A percentile compares a stretch with the other conserved stretches of the same genome.
phyloP scores from a whole-genome alignment of 2,888 invertebrate genomes.

The Eurytoma californica region DNA sequence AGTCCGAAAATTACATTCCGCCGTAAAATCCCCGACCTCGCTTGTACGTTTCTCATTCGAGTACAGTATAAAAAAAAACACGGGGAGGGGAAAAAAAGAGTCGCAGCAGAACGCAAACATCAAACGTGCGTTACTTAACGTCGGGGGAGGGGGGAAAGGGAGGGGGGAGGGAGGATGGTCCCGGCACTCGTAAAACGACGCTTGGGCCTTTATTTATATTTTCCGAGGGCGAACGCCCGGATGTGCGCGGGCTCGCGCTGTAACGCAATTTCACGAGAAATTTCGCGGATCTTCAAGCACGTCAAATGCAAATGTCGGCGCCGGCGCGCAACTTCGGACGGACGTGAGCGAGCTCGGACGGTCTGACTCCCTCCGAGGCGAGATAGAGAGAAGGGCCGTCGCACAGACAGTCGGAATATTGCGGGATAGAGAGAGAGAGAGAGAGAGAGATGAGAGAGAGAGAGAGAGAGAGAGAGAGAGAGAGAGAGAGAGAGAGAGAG shows the following conservation, averaged over 20 bases:
- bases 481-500: conserved; percentile 9
- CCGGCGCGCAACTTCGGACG: conserved; percentile 40
- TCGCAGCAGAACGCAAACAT: conserved; percentile 12
- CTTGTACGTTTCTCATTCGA: no score
- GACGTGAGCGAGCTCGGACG: conserved; percentile 21
- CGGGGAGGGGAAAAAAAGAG: not conserved
- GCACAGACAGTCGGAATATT: conserved; percentile 36
- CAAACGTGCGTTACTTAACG: conserved; percentile 23
- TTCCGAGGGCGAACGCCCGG: conserved; percentile 9
- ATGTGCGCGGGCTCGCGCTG: not conserved
- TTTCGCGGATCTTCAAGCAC: conserved; percentile 53
- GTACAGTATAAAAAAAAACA: not conserved
- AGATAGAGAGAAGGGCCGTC: not conserved
- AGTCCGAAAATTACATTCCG: no score
- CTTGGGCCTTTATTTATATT: conserved; percentile 41
- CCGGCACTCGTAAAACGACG: conserved; percentile 16
- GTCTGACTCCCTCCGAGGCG: not conserved
- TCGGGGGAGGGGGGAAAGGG: no score
- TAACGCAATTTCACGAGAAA: conserved; percentile 54
- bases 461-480: conserved; percentile 15
- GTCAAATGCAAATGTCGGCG: conserved; percentile 52
- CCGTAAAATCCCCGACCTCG: no score
- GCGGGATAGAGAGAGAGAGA: conserved; percentile 8
- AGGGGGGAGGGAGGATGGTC: not conserved
- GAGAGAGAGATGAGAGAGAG: conserved; percentile 7